phyloP scores from a whole-genome alignment of 30 jellyfish, hydroid and myxozoan species.

The Turritopsis dohrnii region DNA sequence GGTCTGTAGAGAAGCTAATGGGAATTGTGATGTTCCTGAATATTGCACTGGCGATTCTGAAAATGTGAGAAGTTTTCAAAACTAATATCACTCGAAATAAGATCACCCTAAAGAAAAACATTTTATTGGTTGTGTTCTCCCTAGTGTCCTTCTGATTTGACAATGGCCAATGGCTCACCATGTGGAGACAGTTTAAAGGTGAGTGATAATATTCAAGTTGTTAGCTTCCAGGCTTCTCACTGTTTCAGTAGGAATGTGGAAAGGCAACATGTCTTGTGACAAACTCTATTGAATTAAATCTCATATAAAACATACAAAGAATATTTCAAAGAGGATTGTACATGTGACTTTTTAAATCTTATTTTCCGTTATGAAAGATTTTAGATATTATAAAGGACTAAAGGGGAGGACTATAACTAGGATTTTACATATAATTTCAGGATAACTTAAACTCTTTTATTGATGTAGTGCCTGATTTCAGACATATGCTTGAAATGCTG shows the following conservation, averaged over 20 bases:
- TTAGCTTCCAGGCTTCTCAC: neutral
- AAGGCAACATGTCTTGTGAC: neutral
- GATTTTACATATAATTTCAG: too few species aligned
- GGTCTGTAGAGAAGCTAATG: conserved; percentile 68
- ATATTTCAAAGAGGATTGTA: too few species aligned
- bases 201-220: neutral
- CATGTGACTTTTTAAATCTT: too few species aligned
- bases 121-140: neutral
- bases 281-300: too few species aligned
- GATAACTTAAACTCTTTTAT: too few species aligned
- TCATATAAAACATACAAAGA: too few species aligned
- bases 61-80: conserved; percentile 34
- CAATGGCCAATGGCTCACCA: conserved; percentile 45
- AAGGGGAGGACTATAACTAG: too few species aligned
- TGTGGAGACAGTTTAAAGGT: conserved; percentile 46
- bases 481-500: too few species aligned
- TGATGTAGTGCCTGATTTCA: too few species aligned
- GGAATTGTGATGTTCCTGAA: conserved; percentile 79
- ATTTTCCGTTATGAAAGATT: too few species aligned
- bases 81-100: too few species aligned
- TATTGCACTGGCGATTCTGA: conserved; percentile 82
- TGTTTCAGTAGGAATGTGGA: neutral
- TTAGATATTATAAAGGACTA: too few species aligned
- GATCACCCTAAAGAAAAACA: neutral
- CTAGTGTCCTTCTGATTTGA: conserved; percentile 71